Evolutionary conservation across 1,140 invertebrate species (phyloP), one percentile per base, ranked within the genome.

Genomic region (Camponotus pennsylvanicus): DNA sequence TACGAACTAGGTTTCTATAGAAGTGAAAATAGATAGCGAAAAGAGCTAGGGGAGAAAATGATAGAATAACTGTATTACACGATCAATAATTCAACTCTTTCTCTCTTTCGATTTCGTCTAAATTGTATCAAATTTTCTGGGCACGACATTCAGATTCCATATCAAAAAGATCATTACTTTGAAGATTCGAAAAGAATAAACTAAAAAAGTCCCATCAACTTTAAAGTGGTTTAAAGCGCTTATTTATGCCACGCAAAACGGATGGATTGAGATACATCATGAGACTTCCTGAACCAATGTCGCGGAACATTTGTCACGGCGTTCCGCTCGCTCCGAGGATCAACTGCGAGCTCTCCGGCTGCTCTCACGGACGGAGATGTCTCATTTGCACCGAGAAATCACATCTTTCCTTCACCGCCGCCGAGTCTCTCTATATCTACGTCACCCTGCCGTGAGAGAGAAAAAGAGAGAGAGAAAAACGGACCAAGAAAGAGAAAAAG

Each of bases 371-470:
- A 57, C 76, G 67, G 63, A 88, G 88, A 89, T 75, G 88, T 91
- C 85, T 91, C 88, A 88, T 91, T 89, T 89, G 78, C 88, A 89
- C 90, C 77, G 57, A 85, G 80, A 85, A 85, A 90, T 90, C 89
- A 59, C 86, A 57, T 85, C 88, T 89, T 90, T 93, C 90, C 90
- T 91, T 90, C 90, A 66, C 86, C 49, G 82, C 52, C 64, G 70
- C 52, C 86, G 18, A 61, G 78, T 91, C 90, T 93, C 76, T 85
- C 83, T 89, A 80, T 42, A 85, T 59, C 34, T 27, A 55, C 75
- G 27, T 32, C 37, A 40, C 21, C 32, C n/a, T 45, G 21, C 5
- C 27, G 1, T 21, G 11, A 45, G 59, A 78, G 59, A 49, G 13
- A 49, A 7, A 49, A 4, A 2, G 11, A 32, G 13, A 11, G 11